Evolutionary conservation across 1,140 invertebrate species (phyloP), one percentile per base, ranked within the genome.

Genomic region (Antheraea pernyi): DNA sequence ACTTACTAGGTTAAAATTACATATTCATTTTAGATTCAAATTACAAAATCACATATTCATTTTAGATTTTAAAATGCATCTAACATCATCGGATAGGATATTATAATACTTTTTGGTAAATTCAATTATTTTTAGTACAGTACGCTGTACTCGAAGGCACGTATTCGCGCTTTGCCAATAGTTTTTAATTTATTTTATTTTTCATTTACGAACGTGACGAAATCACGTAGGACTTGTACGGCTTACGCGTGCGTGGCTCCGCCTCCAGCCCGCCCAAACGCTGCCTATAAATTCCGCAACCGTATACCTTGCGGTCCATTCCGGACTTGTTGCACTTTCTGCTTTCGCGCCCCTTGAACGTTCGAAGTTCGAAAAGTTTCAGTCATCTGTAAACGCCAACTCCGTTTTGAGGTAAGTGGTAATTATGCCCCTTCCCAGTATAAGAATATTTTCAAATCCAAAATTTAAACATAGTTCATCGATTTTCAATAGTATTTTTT

Each of bases 161-260:
- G n/a, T n/a, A 39, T 9, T 39, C 37, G 37, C 36, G 37, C 68
- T 61, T 65, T 16, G 37, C 63, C 37, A 18, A 37, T 48, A 65
- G 8, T 48, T n/a, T n/a, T n/a, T n/a, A n/a, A n/a, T n/a, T n/a
- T n/a, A n/a, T 16, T 65, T 46, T 65, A 13, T 36, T 65, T 53
- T 66, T 66, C 5, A 11, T 42, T 46, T 67, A 65, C 59, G n/a
- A 48, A 46, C 68, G 22, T 62, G 22, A 62, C 36, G 60, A 62
- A 62, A 16, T 62, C 3, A 62, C n/a, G 18, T 65, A 42, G 42
- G 7, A 22, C 48, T 13, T 18, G 30, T 65, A 11, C n/a, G n/a
- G 53, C 48, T 19, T 65, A 86, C 88, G 88, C 88, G 73, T 87
- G 86, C 86, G 88, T 88, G 74, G 81, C 85, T 79, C 86, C 86